Percentiles rank a stretch among this genome's conserved stretches.
Evolutionary conservation across 2,888 invertebrate genomes (phyloP).

Genomic region (Tineola bisselliella): DNA sequence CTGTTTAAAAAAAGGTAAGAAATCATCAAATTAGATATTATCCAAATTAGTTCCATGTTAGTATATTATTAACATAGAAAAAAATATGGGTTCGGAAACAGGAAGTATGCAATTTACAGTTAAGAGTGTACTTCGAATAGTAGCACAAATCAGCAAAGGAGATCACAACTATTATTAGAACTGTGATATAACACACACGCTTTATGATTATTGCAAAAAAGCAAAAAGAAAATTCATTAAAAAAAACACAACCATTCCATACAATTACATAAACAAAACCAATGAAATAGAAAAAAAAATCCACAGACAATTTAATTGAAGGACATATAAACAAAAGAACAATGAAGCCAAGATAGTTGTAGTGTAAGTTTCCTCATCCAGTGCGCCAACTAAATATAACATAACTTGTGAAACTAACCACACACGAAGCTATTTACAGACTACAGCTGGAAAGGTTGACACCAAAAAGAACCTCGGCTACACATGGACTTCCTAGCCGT

Average conservation of each 20-base stretch:
- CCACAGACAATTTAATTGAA: not conserved
- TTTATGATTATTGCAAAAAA: not conserved
- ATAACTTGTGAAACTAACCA: not conserved
- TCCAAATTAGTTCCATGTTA: too few species aligned
- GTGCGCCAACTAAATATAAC: not conserved
- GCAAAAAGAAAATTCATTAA: not conserved
- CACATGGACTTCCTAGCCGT: not conserved
- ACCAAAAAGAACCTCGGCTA: not conserved
- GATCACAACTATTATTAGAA: not conserved
- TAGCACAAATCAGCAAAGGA: too few species aligned
- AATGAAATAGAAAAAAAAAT: not conserved
- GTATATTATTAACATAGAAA: too few species aligned
- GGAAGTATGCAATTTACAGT: too few species aligned
- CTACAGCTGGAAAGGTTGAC: conserved; percentile 2
- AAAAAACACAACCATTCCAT: not conserved
- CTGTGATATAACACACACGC: not conserved
- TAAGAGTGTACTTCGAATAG: too few species aligned
- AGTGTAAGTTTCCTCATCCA: not conserved
- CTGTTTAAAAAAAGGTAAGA: too few species aligned
- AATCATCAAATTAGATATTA: too few species aligned
- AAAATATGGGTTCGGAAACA: too few species aligned
- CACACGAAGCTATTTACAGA: conserved; percentile 2
- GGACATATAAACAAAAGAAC: conserved; percentile 6
- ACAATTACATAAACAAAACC: not conserved
- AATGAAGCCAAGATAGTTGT: not conserved